phyloP scores from a whole-genome alignment of 1,140 invertebrate genomes.

The Lepidurus apus region DNA sequence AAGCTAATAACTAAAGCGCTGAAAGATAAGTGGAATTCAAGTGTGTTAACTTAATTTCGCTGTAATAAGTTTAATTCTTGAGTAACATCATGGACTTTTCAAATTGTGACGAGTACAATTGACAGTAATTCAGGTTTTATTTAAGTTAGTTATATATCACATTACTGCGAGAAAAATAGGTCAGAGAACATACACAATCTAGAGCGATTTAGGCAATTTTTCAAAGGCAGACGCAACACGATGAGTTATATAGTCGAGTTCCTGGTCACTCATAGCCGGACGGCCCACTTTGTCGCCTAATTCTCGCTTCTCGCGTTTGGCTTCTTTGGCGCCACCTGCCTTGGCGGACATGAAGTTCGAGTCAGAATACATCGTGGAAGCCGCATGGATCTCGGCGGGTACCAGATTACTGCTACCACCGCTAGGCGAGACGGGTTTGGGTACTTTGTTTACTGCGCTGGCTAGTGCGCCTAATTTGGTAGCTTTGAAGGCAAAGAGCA shows the following conservation, averaged over 20 bases:
- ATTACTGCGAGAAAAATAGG: not conserved
- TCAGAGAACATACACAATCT: not conserved
- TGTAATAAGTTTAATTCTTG: too few relatives aligned
- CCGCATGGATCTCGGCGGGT: not conserved
- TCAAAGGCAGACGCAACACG: not conserved
- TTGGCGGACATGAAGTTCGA: not conserved
- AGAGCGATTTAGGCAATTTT: slow-evolving; percentile 39
- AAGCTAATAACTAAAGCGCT: too few relatives aligned
- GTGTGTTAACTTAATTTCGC: too few relatives aligned
- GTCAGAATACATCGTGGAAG: not conserved
- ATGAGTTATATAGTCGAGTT: not conserved
- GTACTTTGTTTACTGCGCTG: not conserved
- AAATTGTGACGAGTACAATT: too few relatives aligned
- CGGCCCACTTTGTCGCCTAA: not conserved
- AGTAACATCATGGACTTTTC: not conserved
- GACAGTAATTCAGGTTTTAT: not conserved
- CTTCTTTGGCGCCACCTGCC: not conserved
- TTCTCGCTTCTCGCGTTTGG: not conserved
- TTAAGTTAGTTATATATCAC: slow-evolving; percentile 1
- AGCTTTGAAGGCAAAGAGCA: slow-evolving; percentile 25
- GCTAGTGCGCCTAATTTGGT: not conserved
- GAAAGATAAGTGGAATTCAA: too few relatives aligned
- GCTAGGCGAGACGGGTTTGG: not conserved
- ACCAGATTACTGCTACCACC: not conserved
- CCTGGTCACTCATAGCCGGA: not conserved